phyloP scores from a whole-genome alignment of 92 coral and sea anemone genomes.

The Parazoanthus darwini region DNA sequence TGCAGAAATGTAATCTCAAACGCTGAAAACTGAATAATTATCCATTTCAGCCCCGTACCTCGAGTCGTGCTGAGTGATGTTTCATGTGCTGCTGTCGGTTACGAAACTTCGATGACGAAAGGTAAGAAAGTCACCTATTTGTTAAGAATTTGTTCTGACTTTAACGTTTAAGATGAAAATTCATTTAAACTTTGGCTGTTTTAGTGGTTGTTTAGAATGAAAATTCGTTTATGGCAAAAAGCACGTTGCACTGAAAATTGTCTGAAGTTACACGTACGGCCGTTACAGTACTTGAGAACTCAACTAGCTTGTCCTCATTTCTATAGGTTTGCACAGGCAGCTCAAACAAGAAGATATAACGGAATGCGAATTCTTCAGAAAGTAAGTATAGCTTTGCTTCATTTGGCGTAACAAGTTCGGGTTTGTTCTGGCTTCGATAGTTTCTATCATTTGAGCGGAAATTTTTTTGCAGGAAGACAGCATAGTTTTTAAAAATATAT shows the following conservation, averaged over 20 bases:
- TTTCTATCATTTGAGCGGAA: background rate
- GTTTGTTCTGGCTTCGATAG: background rate
- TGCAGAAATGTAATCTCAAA: background rate
- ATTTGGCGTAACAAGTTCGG: background rate
- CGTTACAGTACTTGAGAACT: background rate
- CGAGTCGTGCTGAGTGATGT: background rate
- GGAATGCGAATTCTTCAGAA: background rate
- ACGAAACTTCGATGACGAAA: background rate
- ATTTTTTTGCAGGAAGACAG: background rate
- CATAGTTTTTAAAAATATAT: too few relatives aligned
- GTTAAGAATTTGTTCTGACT: background rate
- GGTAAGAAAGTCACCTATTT: background rate
- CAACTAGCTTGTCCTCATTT: background rate
- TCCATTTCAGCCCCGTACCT: background rate
- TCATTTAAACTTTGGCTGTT: background rate
- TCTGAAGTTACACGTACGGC: background rate
- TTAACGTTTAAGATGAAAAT: background rate
- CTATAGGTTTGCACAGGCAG: background rate
- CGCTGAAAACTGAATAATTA: background rate
- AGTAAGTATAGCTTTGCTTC: background rate
- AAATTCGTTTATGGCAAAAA: background rate
- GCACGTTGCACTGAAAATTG: background rate
- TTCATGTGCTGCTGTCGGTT: background rate
- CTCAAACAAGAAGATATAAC: background rate
- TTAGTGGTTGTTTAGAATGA: background rate